A percentile compares a stretch with the other conserved stretches of the same genome.
phyloP scores from a whole-genome alignment of 2,888 invertebrate species.

The Synanthedon formicaeformis region DNA sequence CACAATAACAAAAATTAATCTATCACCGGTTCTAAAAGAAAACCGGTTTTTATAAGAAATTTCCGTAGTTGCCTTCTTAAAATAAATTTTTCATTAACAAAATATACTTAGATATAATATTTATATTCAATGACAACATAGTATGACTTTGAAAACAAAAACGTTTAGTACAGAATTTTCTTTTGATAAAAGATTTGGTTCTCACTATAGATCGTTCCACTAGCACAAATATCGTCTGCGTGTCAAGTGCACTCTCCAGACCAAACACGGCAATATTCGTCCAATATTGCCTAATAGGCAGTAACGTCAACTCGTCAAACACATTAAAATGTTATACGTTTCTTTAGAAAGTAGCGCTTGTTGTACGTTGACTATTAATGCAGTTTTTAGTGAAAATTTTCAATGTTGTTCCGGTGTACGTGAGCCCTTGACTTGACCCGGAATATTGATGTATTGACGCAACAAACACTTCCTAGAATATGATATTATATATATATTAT shows the following conservation, averaged over 20 bases:
- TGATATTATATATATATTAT: too few species aligned
- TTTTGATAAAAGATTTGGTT: too few species aligned
- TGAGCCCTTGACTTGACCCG: conserved; percentile 7
- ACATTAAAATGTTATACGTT: conserved; percentile 46
- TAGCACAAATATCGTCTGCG: neutral
- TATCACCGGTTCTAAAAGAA: too few species aligned
- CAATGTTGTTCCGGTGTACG: conserved; percentile 41
- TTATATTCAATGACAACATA: too few species aligned
- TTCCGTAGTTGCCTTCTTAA: too few species aligned
- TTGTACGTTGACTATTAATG: conserved; percentile 55
- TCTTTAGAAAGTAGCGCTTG: conserved; percentile 54
- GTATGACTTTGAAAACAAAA: too few species aligned
- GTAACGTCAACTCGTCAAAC: conserved; percentile 23
- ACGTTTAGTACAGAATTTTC: too few species aligned
- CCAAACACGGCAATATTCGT: conserved; percentile 13
- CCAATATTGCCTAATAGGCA: conserved; percentile 54
- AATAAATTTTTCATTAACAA: too few species aligned
- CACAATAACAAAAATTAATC: too few species aligned
- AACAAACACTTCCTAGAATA: neutral
- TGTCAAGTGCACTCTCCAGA: conserved; percentile 6
- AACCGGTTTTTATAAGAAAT: too few species aligned
- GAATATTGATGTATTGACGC: conserved; percentile 4
- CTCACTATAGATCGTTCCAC: neutral
- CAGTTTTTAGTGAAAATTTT: conserved; percentile 46
- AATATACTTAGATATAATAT: too few species aligned